Percentiles rank a stretch among this genome's conserved stretches.
Evolutionary conservation across 2,113 vertebrate species (phyloP).

Genomic region (Mus spicilegus): DNA sequence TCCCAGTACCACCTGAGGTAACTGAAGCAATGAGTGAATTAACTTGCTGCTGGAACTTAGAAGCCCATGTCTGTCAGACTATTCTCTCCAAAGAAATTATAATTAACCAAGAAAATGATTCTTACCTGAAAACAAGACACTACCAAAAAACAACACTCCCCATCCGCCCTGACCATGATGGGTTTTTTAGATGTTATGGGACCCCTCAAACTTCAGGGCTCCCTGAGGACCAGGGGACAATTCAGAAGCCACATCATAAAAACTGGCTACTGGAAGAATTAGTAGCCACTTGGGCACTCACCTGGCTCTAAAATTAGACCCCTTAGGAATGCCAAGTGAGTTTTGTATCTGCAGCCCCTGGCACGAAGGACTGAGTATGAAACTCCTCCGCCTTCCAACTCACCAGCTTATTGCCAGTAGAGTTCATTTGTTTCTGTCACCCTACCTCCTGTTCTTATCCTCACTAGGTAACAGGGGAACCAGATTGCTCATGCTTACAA

Average conservation of each 20-base stretch:
- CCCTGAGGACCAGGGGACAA: background rate
- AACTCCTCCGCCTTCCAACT: background rate
- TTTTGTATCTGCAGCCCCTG: background rate
- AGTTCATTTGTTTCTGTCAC: too few species aligned
- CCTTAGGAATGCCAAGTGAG: background rate
- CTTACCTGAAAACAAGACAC: background rate
- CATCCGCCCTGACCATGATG: background rate
- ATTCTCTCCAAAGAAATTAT: background rate
- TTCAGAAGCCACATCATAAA: background rate
- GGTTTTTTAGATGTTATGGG: too few species aligned
- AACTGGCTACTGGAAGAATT: background rate
- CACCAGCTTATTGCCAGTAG: background rate
- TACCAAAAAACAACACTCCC: background rate
- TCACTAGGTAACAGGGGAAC: background rate
- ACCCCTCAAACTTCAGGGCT: too few species aligned
- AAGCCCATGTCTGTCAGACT: background rate
- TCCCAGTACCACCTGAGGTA: too few species aligned
- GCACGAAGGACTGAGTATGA: background rate
- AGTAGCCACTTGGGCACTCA: background rate
- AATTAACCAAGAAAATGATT: background rate
- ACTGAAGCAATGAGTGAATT: background rate
- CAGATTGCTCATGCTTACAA: background rate
- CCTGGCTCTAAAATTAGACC: background rate
- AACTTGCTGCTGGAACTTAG: background rate
- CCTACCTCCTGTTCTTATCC: background rate